Evolutionary conservation across 2,797 vertebrate species (phyloP).

Genomic region (Acanthopagrus latus): DNA sequence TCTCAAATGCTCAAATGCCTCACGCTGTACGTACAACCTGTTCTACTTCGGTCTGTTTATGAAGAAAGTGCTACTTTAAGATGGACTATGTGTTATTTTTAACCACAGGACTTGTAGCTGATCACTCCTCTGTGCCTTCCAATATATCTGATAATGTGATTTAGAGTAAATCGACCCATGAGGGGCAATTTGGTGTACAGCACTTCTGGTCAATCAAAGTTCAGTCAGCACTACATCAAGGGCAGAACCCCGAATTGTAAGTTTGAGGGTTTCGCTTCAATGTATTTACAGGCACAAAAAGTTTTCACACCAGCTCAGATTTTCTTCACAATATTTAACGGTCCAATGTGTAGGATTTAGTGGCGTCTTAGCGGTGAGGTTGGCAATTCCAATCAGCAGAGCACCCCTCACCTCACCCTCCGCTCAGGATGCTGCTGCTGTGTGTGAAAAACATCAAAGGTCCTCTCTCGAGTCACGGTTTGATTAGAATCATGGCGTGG

Average conservation of each 20-base stretch:
- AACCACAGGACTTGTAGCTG: neutral
- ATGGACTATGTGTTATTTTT: neutral
- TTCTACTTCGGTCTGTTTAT: neutral
- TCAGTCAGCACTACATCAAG: neutral
- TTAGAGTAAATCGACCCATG: neutral
- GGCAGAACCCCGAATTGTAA: neutral
- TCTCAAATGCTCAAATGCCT: constrained; percentile 30
- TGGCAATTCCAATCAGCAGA: too few relatives aligned
- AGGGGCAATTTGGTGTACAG: neutral
- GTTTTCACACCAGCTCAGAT: neutral
- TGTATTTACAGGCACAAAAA: constrained; percentile 5
- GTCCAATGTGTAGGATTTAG: too few relatives aligned
- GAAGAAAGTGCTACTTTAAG: neutral
- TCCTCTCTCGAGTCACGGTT: too few relatives aligned
- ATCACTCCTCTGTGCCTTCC: constrained; percentile 6
- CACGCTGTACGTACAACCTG: neutral
- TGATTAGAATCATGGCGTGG: too few relatives aligned
- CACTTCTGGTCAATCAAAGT: neutral
- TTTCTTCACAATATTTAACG: neutral
- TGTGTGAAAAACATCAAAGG: too few relatives aligned
- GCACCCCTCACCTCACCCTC: too few relatives aligned
- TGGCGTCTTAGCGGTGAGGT: too few relatives aligned
- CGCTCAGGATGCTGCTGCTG: too few relatives aligned
- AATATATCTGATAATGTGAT: constrained; percentile 8
- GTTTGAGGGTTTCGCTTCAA: constrained; percentile 4